A percentile compares a stretch with the other conserved stretches of the same genome.
These are phyloP conservation scores for Alligator mississippiensis DNA, from an alignment of 2,113 vertebrate species.

Conservation along the genomic window DNA sequence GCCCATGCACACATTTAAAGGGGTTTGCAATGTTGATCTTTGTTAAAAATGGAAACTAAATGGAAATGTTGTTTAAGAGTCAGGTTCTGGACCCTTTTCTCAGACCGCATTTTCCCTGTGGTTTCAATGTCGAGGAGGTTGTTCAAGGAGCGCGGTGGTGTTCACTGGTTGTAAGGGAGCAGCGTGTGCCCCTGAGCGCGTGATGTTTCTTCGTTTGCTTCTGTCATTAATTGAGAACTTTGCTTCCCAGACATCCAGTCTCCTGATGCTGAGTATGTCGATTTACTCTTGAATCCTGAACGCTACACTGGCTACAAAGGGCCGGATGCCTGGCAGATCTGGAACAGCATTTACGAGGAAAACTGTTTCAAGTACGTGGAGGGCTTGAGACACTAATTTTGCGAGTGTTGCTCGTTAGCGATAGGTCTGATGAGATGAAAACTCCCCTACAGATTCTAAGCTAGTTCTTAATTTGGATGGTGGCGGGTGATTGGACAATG, in stretches of 20 bases:
- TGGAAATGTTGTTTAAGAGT: neutral
- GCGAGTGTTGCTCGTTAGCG: neutral
- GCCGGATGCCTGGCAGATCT: slow-evolving; percentile 82
- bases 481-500: neutral
- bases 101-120: neutral
- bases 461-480: neutral
- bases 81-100: neutral
- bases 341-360: slow-evolving; percentile 88
- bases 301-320: slow-evolving; percentile 87
- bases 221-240: neutral
- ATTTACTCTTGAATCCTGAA: slow-evolving; percentile 84
- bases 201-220: neutral
- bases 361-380: slow-evolving; percentile 87
- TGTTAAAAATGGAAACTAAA: neutral
- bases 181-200: neutral
- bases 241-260: slow-evolving; percentile 77
- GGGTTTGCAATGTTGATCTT: neutral
- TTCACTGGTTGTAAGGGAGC: neutral
- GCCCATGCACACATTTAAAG: neutral
- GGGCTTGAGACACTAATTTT: neutral
- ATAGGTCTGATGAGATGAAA: neutral
- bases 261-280: slow-evolving; percentile 84
- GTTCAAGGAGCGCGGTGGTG: too few relatives aligned
- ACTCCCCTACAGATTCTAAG: neutral
- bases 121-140: neutral